Percentiles rank a stretch among this genome's conserved stretches.
These are phyloP conservation scores for Tangara arthus DNA, from an alignment of 2,797 vertebrate species.

Conservation along the genomic window DNA sequence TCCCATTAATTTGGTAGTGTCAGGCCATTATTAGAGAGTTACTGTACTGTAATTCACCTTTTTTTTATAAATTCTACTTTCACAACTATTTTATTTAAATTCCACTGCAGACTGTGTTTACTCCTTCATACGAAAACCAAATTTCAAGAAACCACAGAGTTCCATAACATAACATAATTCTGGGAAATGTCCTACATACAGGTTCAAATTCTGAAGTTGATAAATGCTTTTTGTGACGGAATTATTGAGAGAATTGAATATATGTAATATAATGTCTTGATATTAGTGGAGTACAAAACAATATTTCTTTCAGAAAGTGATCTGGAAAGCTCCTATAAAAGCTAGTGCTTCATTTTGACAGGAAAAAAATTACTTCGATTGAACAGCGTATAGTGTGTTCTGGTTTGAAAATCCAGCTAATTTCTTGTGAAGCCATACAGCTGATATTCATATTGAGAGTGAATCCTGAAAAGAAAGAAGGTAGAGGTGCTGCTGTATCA, in stretches of 20 bases:
- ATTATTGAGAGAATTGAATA: neutral
- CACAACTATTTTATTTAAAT: neutral
- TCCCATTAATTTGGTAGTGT: neutral
- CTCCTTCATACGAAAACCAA: neutral
- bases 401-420: constrained; percentile 4
- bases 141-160: neutral
- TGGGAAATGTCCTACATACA: neutral
- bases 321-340: neutral
- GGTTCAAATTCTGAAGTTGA: neutral
- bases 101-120: neutral
- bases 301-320: neutral
- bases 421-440: neutral
- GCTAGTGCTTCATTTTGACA: constrained; percentile 6
- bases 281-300: neutral
- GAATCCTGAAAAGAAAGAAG: neutral
- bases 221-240: neutral
- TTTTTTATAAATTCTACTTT: neutral
- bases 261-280: neutral
- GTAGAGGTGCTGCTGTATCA: fast-evolving
- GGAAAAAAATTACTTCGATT: neutral
- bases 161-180: neutral
- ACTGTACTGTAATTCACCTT: neutral
- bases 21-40: neutral
- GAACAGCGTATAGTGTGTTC: neutral
- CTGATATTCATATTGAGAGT: constrained; percentile 7